A percentile compares a stretch with the other conserved stretches of the same genome.
Conservation (phyloP, 2,888 invertebrate species). For the Zonitis immaculata region DNA sequence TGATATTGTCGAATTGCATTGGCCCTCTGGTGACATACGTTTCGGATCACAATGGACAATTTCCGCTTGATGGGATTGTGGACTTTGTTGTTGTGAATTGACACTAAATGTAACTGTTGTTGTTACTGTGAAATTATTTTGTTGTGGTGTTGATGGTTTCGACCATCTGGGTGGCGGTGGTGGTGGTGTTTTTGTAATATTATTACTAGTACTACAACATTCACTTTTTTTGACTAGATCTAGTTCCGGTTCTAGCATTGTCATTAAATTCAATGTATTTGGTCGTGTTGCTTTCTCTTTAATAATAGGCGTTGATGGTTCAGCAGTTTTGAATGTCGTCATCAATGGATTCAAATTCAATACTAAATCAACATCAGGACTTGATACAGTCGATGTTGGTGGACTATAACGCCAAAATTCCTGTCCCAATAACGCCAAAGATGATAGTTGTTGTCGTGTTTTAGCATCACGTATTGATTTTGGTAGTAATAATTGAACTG, state of each 20-base stretch:
- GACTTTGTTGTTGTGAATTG: slow-evolving; percentile 51
- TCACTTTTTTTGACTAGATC: slow-evolving; percentile 27
- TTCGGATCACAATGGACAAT: slow-evolving; percentile 54
- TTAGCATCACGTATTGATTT: slow-evolving; percentile 80
- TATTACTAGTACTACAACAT: slow-evolving; percentile 31
- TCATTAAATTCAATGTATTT: slow-evolving; percentile 72
- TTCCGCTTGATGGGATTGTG: slow-evolving; percentile 14
- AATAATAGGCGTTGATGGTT: slow-evolving; percentile 53
- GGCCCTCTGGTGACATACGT: slow-evolving; percentile 67
- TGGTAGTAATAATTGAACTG: slow-evolving; percentile 83
- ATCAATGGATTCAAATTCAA: slow-evolving; percentile 73
- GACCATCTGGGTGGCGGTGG: slow-evolving; percentile 84
- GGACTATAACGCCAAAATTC: slow-evolving; percentile 67
- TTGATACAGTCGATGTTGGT: slow-evolving; percentile 45
- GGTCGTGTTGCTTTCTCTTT: slow-evolving; percentile 65
- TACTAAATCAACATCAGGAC: slow-evolving; percentile 61
- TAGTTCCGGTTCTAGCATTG: slow-evolving; percentile 45
- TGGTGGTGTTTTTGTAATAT: slow-evolving; percentile 3
- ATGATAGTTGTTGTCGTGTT: slow-evolving; percentile 85
- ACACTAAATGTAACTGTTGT: slow-evolving; percentile 84
- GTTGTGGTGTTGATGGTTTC: slow-evolving; percentile 59
- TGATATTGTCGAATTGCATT: slow-evolving; percentile 59
- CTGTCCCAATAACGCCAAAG: slow-evolving; percentile 84
- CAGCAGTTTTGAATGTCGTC: slow-evolving; percentile 65
- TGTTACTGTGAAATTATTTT: slow-evolving; percentile 75